Base-by-base conservation (phyloP, 1,140 invertebrate species). In the Prorops nasuta region DNA sequence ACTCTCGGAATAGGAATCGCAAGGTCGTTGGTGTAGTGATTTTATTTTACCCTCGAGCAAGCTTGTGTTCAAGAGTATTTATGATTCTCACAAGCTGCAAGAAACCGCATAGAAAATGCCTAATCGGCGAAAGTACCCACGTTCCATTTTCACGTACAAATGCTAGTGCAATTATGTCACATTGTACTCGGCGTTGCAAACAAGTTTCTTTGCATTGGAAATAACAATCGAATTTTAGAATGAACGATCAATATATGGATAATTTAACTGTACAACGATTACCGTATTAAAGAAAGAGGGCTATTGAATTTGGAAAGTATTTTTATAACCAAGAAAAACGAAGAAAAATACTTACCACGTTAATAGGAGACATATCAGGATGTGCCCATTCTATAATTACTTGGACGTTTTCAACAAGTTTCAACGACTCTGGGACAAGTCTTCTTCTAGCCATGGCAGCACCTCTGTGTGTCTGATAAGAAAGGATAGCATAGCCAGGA, bases 401-500 rank as follows among this genome's bases (percentile, higher is more conserved):
- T 4, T 66, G 53, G 12, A 43, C 46, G 9, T 58, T 54, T 8
- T 56, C 76, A 47, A 77, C 72, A n/a, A 88, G 78, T 44, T 74
- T 76, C 12, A 67, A 60, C 12, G 79, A 77, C 16, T 81, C 80
- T 2, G 84, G 83, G 14, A 85, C 77, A 31, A 89, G 69, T 60
- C 83, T 82, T 48, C 86, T 69, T 46, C 88, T 67, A 0, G 85
- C 85, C 79, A 88, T 85, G 1, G 86, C 86, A 1, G 88, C 87
- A 17, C 80, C 77, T 56, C 83, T 68, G 67, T 90, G 88, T 40
- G 74, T 83, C 46, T 82, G 81, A 56, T 86, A 90, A 44, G 86
- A 85, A 2, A 89, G 81, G 52, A 90, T 81, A 17, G 83, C 85
- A 69, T 40, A 77, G 67, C 62, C 51, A n/a, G 35, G 21, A 1